These are phyloP conservation scores for Erynnis tages DNA, from an alignment of 2,888 invertebrate species.

Conservation along the genomic window DNA sequence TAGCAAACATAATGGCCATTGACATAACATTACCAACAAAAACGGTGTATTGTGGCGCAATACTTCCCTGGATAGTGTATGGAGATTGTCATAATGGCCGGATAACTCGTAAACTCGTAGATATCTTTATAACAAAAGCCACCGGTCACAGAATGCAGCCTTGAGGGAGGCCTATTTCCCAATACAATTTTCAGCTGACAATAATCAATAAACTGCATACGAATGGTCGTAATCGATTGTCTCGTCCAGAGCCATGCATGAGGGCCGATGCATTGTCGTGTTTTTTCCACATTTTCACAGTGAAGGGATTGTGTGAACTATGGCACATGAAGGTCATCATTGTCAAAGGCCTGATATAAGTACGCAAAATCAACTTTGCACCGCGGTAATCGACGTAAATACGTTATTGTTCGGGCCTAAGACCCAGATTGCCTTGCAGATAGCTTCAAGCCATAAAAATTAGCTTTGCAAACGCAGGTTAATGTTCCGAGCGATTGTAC, in stretches of 20 bases:
- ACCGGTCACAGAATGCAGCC: slow-evolving; percentile 47
- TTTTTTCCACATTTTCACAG: slow-evolving; percentile 77
- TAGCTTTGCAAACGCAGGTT: slow-evolving; percentile 25
- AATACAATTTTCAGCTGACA: slow-evolving; percentile 65
- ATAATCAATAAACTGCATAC: slow-evolving; percentile 75
- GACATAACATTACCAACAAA: neutral
- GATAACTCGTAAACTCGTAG: slow-evolving; percentile 19
- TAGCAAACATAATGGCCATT: slow-evolving; percentile 1
- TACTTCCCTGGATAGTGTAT: slow-evolving; percentile 1
- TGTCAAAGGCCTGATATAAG: slow-evolving; percentile 67
- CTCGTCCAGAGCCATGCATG: slow-evolving; percentile 64
- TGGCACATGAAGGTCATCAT: slow-evolving; percentile 68
- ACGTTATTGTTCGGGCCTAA: slow-evolving; percentile 29
- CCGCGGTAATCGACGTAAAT: slow-evolving; percentile 32
- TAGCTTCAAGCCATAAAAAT: slow-evolving; percentile 13
- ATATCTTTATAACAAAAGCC: slow-evolving; percentile 38
- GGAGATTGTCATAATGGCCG: slow-evolving; percentile 4
- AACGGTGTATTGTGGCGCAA: slow-evolving; percentile 15
- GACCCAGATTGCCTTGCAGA: slow-evolving; percentile 29
- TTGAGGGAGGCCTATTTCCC: slow-evolving; percentile 61
- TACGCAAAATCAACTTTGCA: slow-evolving; percentile 38
- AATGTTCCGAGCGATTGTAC: slow-evolving; percentile 29
- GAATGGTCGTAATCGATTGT: slow-evolving; percentile 74
- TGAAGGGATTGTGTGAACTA: slow-evolving; percentile 79
- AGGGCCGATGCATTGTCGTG: slow-evolving; percentile 69